These are phyloP conservation scores for Hyles vespertilio DNA, from an alignment of 1,140 invertebrate genomes.

Conservation along the genomic window DNA sequence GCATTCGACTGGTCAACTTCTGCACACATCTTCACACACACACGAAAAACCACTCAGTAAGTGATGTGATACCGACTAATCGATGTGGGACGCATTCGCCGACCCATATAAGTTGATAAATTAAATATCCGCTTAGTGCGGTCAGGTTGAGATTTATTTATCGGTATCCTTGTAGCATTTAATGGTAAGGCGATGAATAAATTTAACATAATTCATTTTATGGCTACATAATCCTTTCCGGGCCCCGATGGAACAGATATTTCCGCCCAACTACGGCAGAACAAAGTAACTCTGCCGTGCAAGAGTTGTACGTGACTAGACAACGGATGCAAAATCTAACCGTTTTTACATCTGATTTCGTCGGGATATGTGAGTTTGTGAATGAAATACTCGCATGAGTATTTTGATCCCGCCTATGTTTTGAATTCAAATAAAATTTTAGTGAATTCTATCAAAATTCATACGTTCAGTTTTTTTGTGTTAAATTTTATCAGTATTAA, in stretches of 20 bases:
- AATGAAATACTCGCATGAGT: constrained; percentile 9
- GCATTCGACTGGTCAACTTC: too few relatives aligned
- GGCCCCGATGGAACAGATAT: constrained; percentile 14
- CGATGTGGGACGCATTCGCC: too few relatives aligned
- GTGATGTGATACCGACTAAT: too few relatives aligned
- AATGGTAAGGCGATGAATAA: constrained; percentile 16
- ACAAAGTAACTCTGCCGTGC: constrained; percentile 23
- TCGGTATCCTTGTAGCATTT: background rate
- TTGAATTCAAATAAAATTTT: too few relatives aligned
- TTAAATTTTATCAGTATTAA: too few relatives aligned
- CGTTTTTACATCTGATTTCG: constrained; percentile 25
- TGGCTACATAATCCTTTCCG: constrained; percentile 22
- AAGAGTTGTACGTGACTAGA: constrained; percentile 24
- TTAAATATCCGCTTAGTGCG: background rate
- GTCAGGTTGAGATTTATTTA: constrained; percentile 2
- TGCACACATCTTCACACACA: too few relatives aligned
- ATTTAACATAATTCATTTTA: constrained; percentile 22
- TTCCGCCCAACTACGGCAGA: constrained; percentile 11
- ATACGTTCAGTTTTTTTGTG: too few relatives aligned
- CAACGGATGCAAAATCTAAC: constrained; percentile 14
- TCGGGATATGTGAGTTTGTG: constrained; percentile 13
- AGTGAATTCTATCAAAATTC: too few relatives aligned
- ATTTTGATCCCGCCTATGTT: background rate
- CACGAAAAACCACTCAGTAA: too few relatives aligned
- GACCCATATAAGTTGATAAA: background rate